Evolutionary conservation across 2,888 invertebrate genomes (phyloP), one percentile per base, ranked within the genome.

Genomic region (Pantelozetes paolii): DNA sequence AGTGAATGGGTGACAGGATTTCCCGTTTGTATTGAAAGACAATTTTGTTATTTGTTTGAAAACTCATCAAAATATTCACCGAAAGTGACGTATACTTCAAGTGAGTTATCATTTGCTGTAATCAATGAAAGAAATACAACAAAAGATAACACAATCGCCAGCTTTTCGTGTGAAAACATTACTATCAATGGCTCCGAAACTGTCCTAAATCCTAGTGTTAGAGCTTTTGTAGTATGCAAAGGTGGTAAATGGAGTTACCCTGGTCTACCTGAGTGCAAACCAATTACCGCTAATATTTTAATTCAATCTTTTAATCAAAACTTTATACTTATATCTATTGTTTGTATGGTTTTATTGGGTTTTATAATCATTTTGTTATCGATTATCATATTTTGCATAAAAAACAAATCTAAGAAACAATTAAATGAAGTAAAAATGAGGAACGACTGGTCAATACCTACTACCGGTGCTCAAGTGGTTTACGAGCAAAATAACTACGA

Each of bases 151-250:
- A 64, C 64, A n/a, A 20, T 36, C 1, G 64, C 64, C 36, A 64
- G 18, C 36, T 36, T 18, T 64, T 64, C 64, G 20, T 64, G 64
- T 36, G 64, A 64, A 36, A 64, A 64, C 36, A 64, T 64, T 20
- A 64, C 64, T 1, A 64, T 64, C 64, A n/a, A 64, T 36, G 64
- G 36, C 20, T n/a, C 20, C 8, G 36, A 64, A 32, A 64, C 64
- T n/a, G 20, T 11, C 1, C 32, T 64, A 11, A 64, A 36, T 32
- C 64, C 64, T 18, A n/a, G 2, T 8, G 11, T 2, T 11, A 36
- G 2, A n/a, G 13, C 64, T 6, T 13, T 36, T 11, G 1, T n/a
- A n/a, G 5, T 0, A 5, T 64, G 64, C n/a, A 13, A 6, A 36
- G 8, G 36, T n/a, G 64, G 64, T 36, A 64, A 64, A 64, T 64